Percentiles rank a stretch among this genome's conserved stretches.
These are phyloP conservation scores for Sussaba pulchella DNA, from an alignment of 2,888 invertebrate species.

Conservation along the genomic window DNA sequence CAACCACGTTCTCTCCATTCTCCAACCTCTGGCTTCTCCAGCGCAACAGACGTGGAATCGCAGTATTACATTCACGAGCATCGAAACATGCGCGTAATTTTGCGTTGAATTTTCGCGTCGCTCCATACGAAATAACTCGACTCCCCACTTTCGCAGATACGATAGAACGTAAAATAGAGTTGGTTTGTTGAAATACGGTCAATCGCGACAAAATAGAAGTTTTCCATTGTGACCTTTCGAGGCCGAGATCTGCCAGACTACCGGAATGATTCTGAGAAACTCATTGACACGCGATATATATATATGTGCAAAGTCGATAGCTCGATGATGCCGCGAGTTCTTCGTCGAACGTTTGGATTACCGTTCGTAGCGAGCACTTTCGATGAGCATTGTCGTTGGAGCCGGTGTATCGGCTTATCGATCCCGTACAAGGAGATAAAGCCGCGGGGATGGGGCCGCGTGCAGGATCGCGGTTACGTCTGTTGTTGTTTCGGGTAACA, in stretches of 20 bases:
- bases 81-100: too few relatives aligned
- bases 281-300: slow-evolving; percentile 26
- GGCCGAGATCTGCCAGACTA: not conserved
- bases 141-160: not conserved
- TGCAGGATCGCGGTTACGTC: slow-evolving; percentile 72
- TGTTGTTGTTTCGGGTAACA: slow-evolving; percentile 75
- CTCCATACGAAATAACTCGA: too few relatives aligned
- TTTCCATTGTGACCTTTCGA: not conserved
- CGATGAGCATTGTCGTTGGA: slow-evolving; percentile 75
- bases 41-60: slow-evolving; percentile 38
- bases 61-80: not conserved
- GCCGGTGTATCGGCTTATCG: slow-evolving; percentile 77
- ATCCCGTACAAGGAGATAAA: slow-evolving; percentile 52
- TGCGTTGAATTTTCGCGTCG: too few relatives aligned
- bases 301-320: not conserved
- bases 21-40: slow-evolving; percentile 23
- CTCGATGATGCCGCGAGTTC: slow-evolving; percentile 25
- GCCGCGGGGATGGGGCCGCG: slow-evolving; percentile 33
- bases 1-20: slow-evolving; percentile 64
- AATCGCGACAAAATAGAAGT: not conserved
- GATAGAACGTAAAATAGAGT: too few relatives aligned
- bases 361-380: slow-evolving; percentile 49
- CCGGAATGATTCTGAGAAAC: slow-evolving; percentile 6
- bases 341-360: slow-evolving; percentile 53
- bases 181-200: too few relatives aligned